These are phyloP conservation scores for Tholera decimalis DNA, from an alignment of 2,888 invertebrate genomes.

Conservation along the genomic window DNA sequence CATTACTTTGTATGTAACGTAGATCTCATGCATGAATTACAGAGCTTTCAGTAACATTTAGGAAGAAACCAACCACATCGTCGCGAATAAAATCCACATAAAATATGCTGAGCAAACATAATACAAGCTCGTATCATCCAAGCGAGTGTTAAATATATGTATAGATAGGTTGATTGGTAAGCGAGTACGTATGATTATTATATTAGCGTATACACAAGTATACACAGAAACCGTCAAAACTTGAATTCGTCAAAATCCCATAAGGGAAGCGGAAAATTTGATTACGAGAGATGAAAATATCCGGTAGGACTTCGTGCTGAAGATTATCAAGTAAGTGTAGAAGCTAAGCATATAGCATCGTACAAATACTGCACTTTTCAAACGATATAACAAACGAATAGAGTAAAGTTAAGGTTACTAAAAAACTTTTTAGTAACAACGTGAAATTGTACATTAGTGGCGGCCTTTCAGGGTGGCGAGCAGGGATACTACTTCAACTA, in stretches of 20 bases:
- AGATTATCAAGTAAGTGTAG: slow-evolving; percentile 36
- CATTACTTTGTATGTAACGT: slow-evolving; percentile 3
- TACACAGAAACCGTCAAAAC: slow-evolving; percentile 32
- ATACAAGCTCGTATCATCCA: slow-evolving; percentile 18
- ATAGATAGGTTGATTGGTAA: too few species aligned
- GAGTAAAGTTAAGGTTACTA: too few species aligned
- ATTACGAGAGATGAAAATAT: slow-evolving; percentile 54
- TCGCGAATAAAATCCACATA: slow-evolving; percentile 21
- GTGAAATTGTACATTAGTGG: too few species aligned
- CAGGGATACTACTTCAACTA: too few species aligned
- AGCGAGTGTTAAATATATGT: slow-evolving; percentile 33
- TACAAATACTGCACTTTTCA: not conserved
- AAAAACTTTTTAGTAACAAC: too few species aligned
- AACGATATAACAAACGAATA: not conserved
- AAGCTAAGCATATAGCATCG: slow-evolving; percentile 11
- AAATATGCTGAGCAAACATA: slow-evolving; percentile 27
- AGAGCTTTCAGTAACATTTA: slow-evolving; percentile 18
- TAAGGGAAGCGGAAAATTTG: slow-evolving; percentile 51
- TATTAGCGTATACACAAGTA: too few species aligned
- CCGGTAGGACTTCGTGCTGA: slow-evolving; percentile 31
- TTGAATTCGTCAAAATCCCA: slow-evolving; percentile 42
- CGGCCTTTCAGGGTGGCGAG: too few species aligned
- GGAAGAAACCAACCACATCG: slow-evolving; percentile 10
- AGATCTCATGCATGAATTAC: slow-evolving; percentile 4
- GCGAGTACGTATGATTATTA: too few species aligned